Evolutionary conservation across 1,140 invertebrate species (phyloP).

Genomic region (Zaprionus davidi): DNA sequence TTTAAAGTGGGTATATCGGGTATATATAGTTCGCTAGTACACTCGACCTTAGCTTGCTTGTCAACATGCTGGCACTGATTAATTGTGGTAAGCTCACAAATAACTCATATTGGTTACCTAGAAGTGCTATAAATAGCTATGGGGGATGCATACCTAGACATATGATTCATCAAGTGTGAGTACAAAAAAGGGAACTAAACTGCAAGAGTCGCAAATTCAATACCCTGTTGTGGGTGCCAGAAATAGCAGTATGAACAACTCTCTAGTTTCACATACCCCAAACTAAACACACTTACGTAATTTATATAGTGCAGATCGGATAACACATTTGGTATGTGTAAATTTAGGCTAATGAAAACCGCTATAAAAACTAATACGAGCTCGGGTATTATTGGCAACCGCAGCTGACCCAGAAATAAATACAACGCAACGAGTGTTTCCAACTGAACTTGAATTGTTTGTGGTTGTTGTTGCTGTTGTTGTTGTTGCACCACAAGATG

Average conservation of each 20-base stretch:
- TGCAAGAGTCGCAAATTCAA: not conserved
- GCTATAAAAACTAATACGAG: slow-evolving; percentile 3
- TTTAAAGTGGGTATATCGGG: too few species aligned
- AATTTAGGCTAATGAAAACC: slow-evolving; percentile 12
- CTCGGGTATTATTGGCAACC: slow-evolving; percentile 16
- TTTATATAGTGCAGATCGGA: not conserved
- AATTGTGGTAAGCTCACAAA: slow-evolving; percentile 3
- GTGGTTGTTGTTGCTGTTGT: slow-evolving; percentile 3
- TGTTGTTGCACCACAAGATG: slow-evolving; percentile 14
- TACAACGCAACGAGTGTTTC: slow-evolving; percentile 1
- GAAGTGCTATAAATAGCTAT: not conserved
- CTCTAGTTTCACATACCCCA: too few species aligned
- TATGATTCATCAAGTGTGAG: not conserved
- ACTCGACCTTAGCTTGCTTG: not conserved
- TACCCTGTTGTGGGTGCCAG: not conserved
- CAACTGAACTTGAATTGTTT: slow-evolving; percentile 42
- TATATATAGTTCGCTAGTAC: not conserved
- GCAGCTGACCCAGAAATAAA: slow-evolving; percentile 36
- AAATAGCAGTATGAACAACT: too few species aligned
- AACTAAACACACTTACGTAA: too few species aligned
- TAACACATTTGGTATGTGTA: not conserved
- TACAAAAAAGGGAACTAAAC: too few species aligned
- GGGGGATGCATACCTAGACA: not conserved
- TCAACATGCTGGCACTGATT: not conserved
- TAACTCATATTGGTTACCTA: not conserved